A percentile compares a stretch with the other conserved stretches of the same genome.
These are phyloP conservation scores for Melanotaenia boesemani DNA, from an alignment of 2,797 vertebrate genomes.

Conservation along the genomic window DNA sequence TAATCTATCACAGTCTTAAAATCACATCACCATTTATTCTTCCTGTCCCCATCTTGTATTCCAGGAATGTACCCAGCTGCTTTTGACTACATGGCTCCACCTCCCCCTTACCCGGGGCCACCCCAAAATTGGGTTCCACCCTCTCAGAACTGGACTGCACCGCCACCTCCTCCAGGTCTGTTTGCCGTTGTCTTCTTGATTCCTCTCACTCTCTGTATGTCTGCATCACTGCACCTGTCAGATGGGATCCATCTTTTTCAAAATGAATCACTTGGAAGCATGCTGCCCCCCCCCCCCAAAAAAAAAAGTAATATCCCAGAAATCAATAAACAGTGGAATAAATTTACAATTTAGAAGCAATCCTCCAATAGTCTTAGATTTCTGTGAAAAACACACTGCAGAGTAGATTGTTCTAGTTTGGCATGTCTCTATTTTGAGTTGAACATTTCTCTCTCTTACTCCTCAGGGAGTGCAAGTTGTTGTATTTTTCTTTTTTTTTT, in stretches of 20 bases:
- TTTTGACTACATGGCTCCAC: constrained; percentile 86
- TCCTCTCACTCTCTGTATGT: constrained; percentile 24
- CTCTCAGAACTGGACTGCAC: constrained; percentile 78
- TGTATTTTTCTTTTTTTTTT: constrained; percentile 18
- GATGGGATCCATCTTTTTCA: constrained; percentile 66
- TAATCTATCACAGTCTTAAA: neutral
- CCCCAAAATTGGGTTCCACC: constrained; percentile 80
- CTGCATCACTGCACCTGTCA: constrained; percentile 73
- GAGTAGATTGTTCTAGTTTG: neutral
- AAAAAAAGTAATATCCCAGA: constrained; percentile 11
- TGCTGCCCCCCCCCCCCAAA: constrained; percentile 12
- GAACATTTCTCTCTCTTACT: constrained; percentile 17
- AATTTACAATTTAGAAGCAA: constrained; percentile 45
- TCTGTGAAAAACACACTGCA: neutral
- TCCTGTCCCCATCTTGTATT: constrained; percentile 39
- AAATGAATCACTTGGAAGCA: constrained; percentile 70
- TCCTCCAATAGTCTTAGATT: constrained; percentile 1
- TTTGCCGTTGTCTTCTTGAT: constrained; percentile 21
- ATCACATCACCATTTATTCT: constrained; percentile 20
- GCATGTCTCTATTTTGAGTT: constrained; percentile 15
- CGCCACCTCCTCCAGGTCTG: constrained; percentile 76
- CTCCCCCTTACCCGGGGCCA: constrained; percentile 87
- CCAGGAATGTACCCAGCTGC: constrained; percentile 83
- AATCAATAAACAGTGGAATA: constrained; percentile 25
- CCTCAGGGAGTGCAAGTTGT: constrained; percentile 18